Evolutionary conservation across 2,888 invertebrate species (phyloP), one percentile per base, ranked within the genome.

Genomic region (Abrostola tripartita): DNA sequence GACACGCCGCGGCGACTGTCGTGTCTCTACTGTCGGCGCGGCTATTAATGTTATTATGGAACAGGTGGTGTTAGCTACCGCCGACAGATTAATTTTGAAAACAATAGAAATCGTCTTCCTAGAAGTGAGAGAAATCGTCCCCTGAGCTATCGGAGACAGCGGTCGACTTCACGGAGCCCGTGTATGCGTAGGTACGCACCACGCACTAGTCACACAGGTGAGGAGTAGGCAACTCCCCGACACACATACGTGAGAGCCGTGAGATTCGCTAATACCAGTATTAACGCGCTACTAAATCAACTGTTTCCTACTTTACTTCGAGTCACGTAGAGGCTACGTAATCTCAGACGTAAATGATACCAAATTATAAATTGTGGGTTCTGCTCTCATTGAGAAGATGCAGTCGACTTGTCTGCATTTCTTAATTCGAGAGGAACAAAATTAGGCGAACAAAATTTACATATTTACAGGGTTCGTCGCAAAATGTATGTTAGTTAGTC

Each of bases 221-320:
- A 37, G 49, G 5, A 40, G 40, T 38, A 37, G 40, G 38, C 50
- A 50, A 47, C 12, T 61, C 42, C 35, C 55, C 49, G 74, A 35
- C 59, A 51, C 47, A 64, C 58, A 60, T 73, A 63, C 49, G 54
- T 36, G 12, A 47, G 56, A 61, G 44, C 37, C 61, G 65, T 50
- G 47, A 70, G 56, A 53, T 68, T 61, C 42, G 37, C 63, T 75
- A 72, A 74, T 68, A 67, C 61, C 65, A 61, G 69, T 71, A 71
- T 79, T 74, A 76, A 58, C 60, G 63, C 73, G 78, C 65, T 77
- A 71, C 75, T 72, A 81, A 88, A 91, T 85, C 78, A 86, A 82
- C 57, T 36, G 82, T 84, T 90, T 91, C 91, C 91, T 91, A 87
- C 87, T 89, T 90, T 85, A 85, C 77, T 70, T 76, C 58, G 65